Percentiles rank a stretch among this genome's conserved stretches.
phyloP scores from a whole-genome alignment of 2,888 invertebrate species.

The Mycalesis mineus region DNA sequence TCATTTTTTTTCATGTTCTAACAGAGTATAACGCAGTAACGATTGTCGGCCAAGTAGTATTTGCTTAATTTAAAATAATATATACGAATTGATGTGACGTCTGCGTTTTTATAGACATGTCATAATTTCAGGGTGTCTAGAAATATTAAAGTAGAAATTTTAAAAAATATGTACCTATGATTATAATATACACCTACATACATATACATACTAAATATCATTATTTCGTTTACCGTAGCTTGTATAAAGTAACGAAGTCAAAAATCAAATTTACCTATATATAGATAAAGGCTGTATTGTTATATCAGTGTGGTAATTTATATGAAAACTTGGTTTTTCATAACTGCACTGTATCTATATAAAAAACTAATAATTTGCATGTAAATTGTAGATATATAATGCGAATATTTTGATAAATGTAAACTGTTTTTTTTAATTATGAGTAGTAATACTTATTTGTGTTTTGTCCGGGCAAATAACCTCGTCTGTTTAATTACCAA shows the following conservation, averaged over 20 bases:
- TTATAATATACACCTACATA: neutral
- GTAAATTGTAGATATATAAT: neutral
- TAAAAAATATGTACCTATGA: neutral
- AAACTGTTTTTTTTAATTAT: too few relatives aligned
- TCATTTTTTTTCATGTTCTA: neutral
- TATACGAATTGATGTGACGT: constrained; percentile 5
- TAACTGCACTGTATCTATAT: neutral
- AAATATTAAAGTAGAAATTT: constrained; percentile 4
- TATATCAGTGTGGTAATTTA: neutral
- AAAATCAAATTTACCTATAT: neutral
- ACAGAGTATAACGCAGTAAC: constrained; percentile 4
- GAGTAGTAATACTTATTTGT: too few relatives aligned
- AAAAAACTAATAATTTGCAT: neutral
- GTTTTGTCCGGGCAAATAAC: too few relatives aligned
- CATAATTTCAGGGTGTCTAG: constrained; percentile 14
- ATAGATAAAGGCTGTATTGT: neutral
- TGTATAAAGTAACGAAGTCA: neutral
- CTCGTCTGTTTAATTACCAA: too few relatives aligned
- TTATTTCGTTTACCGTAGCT: neutral
- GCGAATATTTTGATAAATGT: neutral
- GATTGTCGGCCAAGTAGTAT: neutral
- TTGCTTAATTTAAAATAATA: neutral
- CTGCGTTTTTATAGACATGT: constrained; percentile 1
- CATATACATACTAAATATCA: neutral
- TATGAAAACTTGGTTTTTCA: neutral